Evolutionary conservation across 2,797 vertebrate species (phyloP).

Genomic region (Otus scops): DNA sequence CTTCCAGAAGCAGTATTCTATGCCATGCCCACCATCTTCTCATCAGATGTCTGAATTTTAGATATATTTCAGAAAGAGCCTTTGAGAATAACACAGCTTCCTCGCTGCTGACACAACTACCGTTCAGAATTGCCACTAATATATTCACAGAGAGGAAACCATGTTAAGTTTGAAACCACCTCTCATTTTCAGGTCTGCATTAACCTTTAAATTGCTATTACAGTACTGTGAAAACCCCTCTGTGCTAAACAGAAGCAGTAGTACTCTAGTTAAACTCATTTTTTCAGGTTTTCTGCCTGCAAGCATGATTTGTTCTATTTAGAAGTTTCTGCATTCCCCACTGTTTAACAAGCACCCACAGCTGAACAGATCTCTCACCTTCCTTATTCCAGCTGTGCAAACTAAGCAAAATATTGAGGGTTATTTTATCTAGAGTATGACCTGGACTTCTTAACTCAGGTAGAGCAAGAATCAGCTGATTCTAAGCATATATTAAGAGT

Average conservation of each 20-base stretch:
- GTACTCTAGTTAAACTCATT: conserved; percentile 9
- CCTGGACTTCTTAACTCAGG: not conserved
- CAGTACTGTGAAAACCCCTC: conserved; percentile 23
- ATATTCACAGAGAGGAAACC: conserved; percentile 15
- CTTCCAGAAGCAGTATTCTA: not conserved
- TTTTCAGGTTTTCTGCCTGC: not conserved
- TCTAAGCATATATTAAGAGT: not conserved
- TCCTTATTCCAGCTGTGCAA: not conserved
- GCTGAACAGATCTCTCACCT: not conserved
- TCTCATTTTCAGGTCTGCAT: conserved; percentile 10
- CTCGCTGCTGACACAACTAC: not conserved
- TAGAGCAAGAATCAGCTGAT: not conserved
- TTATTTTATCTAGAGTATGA: not conserved
- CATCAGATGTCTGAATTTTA: not conserved
- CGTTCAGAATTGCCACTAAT: conserved; percentile 30
- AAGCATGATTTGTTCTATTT: conserved; percentile 56
- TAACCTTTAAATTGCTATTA: conserved; percentile 45
- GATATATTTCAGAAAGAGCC: not conserved
- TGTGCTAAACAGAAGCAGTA: conserved; percentile 39
- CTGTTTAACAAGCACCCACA: conserved; percentile 29
- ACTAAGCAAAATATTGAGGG: not conserved
- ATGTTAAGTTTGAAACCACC: not conserved
- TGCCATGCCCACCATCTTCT: not conserved
- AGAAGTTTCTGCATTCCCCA: conserved; percentile 12
- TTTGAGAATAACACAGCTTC: not conserved